phyloP scores from a whole-genome alignment of 92 coral and sea anemone genomes.

The Parazoanthus atlanticus region DNA sequence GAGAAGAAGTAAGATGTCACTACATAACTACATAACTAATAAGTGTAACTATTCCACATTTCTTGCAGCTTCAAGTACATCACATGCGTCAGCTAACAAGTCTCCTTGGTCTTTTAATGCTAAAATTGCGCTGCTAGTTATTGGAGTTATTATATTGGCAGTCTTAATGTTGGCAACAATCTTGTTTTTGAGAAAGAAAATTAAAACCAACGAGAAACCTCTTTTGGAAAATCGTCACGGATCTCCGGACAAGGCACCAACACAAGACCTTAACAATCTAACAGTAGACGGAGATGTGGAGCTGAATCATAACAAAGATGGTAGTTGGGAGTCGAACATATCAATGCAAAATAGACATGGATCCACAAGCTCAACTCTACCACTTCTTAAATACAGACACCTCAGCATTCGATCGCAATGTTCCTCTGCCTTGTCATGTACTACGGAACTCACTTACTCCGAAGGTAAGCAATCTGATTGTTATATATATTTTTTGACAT shows the following conservation, averaged over 20 bases:
- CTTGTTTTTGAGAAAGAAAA: background rate
- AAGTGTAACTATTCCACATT: background rate
- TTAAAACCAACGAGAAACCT: background rate
- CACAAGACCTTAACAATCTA: background rate
- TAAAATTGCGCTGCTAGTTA: background rate
- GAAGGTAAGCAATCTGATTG: constrained; percentile 2
- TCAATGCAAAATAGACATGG: background rate
- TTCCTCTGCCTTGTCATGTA: constrained; percentile 47
- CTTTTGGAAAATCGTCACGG: background rate
- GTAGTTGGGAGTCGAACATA: background rate
- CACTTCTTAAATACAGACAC: constrained; percentile 6
- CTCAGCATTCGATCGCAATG: constrained; percentile 47
- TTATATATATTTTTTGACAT: too few species aligned
- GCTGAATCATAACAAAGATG: background rate
- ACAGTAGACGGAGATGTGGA: background rate
- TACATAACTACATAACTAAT: background rate
- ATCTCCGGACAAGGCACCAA: background rate
- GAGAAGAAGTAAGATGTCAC: background rate
- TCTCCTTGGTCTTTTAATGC: background rate
- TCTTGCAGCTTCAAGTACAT: too few species aligned
- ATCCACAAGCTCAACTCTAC: background rate
- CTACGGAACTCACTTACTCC: constrained; percentile 13
- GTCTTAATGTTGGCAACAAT: background rate
- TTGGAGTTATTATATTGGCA: background rate
- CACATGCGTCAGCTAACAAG: background rate